Evolutionary conservation across 2,113 vertebrate species (phyloP).

Genomic region (Blennius ocellaris): DNA sequence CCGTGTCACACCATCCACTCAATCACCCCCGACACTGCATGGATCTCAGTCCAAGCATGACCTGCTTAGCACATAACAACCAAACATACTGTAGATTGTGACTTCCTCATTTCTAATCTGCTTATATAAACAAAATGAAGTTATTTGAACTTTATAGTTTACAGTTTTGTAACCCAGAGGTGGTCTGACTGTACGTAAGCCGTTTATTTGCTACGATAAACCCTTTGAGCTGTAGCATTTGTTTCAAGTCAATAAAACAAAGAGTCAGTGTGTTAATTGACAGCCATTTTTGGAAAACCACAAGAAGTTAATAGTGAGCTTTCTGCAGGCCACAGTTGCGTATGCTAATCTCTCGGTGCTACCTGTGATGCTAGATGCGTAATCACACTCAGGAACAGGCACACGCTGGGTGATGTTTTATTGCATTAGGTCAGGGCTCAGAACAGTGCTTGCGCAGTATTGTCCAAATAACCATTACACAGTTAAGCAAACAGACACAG

Average conservation of each 20-base stretch:
- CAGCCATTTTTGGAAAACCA: too few relatives aligned
- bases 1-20: conserved; percentile 61
- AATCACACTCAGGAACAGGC: conserved; percentile 29
- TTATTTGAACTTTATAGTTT: conserved; percentile 38
- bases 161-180: background rate
- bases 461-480: conserved; percentile 66
- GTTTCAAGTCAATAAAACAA: too few relatives aligned
- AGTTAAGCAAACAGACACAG: conserved; percentile 52
- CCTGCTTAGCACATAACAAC: conserved; percentile 73
- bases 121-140: conserved; percentile 58
- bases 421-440: conserved; percentile 51
- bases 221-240: too few relatives aligned
- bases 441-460: conserved; percentile 51
- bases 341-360: conserved; percentile 21
- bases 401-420: conserved; percentile 55
- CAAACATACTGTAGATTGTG: conserved; percentile 47
- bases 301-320: conserved; percentile 32
- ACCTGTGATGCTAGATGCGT: background rate
- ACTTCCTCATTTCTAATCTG: conserved; percentile 54
- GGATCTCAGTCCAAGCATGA: conserved; percentile 73
- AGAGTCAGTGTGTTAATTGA: background rate
- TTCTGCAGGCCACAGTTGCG: conserved; percentile 15
- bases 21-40: conserved; percentile 45
- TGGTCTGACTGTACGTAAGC: background rate
- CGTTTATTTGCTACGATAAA: too few relatives aligned